Evolutionary conservation across 2,113 vertebrate species (phyloP), one percentile per base, ranked within the genome.

Genomic region (Plecotus auritus): DNA sequence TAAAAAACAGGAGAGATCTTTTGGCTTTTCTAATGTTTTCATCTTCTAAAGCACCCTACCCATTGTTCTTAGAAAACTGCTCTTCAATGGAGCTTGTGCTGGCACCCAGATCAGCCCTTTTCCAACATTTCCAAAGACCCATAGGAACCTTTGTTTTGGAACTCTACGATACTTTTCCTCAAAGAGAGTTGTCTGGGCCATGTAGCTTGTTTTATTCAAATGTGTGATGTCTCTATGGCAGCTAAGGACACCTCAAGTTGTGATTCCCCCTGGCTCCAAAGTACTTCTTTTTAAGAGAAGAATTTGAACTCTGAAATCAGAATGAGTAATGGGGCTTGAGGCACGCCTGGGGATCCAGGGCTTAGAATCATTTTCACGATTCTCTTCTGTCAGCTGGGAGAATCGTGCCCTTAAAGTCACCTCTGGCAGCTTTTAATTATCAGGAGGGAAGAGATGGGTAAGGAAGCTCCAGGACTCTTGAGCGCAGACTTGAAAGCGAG

Each of bases 51-150:
- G 81, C 72, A 14, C 17, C 32, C 45, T 37, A 45, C 35, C 26
- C 32, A 32, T 30, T 77, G 42, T 92, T 87, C 86, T 94, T 77
- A 77, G 82, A 93, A 95, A 95, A 88, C 23, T 26, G 10, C 10
- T 61, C 11, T 76, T 49, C 42, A 20, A 4, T 35, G 20, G 54
- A 81, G 35, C 69, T 16, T 61, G 13, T 40, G 23, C 61, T 69
- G 69, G 13, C 18, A 72, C 73, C 37, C 69, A 90, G 59, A 72
- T 72, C 35, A 86, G 47, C n/a, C 47, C 45, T 91, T 91, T 86
- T 18, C 54, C 90, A 90, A 96, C 87, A 37, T 54, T 85, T 93
- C 90, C 72, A 49, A 91, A 96, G 90, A 76, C 42, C 37, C 45
- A 4, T 0, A 80, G 56, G 51, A 89, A 84, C 13, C 22, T 93